phyloP scores from a whole-genome alignment of 2,888 invertebrate genomes.

The Sericinus montela region DNA sequence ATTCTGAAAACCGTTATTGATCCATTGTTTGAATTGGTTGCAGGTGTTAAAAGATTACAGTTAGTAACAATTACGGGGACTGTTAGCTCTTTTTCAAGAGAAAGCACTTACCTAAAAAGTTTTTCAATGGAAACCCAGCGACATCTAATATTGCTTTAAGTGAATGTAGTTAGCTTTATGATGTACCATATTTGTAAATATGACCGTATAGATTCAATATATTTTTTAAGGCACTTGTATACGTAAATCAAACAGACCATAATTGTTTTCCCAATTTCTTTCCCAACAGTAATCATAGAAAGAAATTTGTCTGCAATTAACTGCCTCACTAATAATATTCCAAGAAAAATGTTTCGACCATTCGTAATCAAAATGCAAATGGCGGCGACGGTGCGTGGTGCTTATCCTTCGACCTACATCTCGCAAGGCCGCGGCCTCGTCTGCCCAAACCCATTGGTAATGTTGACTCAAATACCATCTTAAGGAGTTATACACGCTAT shows the following conservation, averaged over 20 bases:
- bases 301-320: conserved; percentile 58
- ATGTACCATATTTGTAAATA: neutral
- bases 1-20: too few species aligned
- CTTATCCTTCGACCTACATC: conserved; percentile 75
- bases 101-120: too few species aligned
- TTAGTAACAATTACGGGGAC: too few species aligned
- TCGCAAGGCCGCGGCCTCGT: conserved; percentile 66
- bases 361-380: conserved; percentile 74
- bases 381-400: conserved; percentile 37
- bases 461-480: conserved; percentile 22
- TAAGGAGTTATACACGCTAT: conserved; percentile 11
- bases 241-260: too few species aligned
- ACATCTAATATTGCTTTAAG: too few species aligned
- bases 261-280: conserved; percentile 44
- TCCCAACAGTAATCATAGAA: conserved; percentile 26
- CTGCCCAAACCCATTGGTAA: conserved; percentile 24
- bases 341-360: conserved; percentile 39
- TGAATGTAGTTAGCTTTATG: neutral
- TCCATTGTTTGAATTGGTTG: too few species aligned
- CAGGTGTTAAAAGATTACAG: too few species aligned
- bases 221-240: too few species aligned
- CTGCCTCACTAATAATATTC: conserved; percentile 26
- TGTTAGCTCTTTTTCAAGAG: too few species aligned
- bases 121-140: too few species aligned
- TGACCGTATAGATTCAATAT: too few species aligned